phyloP scores from a whole-genome alignment of 2,113 vertebrate species.

The Lonchura striata region DNA sequence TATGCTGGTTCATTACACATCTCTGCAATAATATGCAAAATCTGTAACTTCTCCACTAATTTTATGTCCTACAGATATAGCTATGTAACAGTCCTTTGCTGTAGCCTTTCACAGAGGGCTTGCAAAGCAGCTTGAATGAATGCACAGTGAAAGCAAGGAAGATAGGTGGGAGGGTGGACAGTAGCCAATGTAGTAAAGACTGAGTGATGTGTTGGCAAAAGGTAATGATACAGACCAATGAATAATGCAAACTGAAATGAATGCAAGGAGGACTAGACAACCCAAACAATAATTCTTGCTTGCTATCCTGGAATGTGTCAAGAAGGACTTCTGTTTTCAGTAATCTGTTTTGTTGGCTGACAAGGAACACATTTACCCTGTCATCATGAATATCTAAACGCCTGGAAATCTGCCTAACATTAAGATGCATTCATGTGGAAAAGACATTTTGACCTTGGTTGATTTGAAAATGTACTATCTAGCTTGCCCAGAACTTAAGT shows the following conservation, averaged over 20 bases:
- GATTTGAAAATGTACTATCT: conserved; percentile 41
- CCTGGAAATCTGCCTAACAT: conserved; percentile 7
- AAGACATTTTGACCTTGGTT: conserved; percentile 15
- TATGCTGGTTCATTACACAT: background rate
- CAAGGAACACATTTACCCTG: conserved; percentile 32
- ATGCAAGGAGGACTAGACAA: background rate
- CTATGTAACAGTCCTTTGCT: background rate
- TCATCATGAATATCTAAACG: background rate
- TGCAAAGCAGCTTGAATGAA: background rate
- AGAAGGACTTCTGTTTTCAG: conserved; percentile 16
- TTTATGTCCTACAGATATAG: background rate
- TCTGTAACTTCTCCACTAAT: background rate
- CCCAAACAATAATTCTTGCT: background rate
- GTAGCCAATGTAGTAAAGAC: background rate
- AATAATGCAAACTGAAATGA: conserved; percentile 12
- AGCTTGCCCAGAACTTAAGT: conserved; percentile 18
- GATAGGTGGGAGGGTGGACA: background rate
- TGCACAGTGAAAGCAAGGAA: background rate
- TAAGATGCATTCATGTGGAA: background rate
- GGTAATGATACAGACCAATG: background rate
- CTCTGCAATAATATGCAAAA: background rate
- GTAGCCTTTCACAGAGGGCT: background rate
- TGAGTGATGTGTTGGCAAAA: background rate
- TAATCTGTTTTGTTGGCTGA: conserved; percentile 26
- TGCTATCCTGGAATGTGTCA: background rate